Evolutionary conservation across 2,113 vertebrate species (phyloP).

Genomic region (Bombycilla garrulus): DNA sequence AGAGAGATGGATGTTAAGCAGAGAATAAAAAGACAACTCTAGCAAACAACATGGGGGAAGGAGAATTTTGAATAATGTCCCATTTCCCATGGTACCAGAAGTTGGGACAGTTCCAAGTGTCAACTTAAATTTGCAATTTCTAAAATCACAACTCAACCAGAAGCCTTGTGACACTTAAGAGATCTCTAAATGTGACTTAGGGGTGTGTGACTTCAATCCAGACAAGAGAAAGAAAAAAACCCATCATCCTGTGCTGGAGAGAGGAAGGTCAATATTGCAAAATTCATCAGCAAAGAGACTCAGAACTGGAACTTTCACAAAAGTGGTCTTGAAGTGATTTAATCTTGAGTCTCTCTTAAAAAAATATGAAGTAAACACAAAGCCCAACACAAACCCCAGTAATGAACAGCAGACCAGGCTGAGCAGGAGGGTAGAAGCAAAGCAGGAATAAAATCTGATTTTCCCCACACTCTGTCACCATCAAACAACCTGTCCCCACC

Average conservation of each 20-base stretch:
- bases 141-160: neutral
- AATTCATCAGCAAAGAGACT: neutral
- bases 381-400: neutral
- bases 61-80: neutral
- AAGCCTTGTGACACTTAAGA: neutral
- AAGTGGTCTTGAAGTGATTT: neutral
- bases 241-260: neutral
- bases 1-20: neutral
- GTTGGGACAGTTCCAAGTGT: neutral
- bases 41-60: neutral
- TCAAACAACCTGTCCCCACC: neutral
- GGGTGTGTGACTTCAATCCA: neutral
- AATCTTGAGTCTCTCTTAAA: neutral
- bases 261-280: neutral
- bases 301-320: neutral
- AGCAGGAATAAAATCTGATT: neutral
- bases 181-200: neutral
- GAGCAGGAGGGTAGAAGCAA: neutral
- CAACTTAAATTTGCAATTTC: neutral
- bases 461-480: neutral
- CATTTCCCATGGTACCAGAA: neutral
- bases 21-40: neutral
- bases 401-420: rapidly evolving
- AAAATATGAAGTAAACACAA: neutral
- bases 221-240: neutral